These are phyloP conservation scores for Drosophila parabipectinata DNA, from an alignment of 1,140 invertebrate genomes.

Conservation along the genomic window DNA sequence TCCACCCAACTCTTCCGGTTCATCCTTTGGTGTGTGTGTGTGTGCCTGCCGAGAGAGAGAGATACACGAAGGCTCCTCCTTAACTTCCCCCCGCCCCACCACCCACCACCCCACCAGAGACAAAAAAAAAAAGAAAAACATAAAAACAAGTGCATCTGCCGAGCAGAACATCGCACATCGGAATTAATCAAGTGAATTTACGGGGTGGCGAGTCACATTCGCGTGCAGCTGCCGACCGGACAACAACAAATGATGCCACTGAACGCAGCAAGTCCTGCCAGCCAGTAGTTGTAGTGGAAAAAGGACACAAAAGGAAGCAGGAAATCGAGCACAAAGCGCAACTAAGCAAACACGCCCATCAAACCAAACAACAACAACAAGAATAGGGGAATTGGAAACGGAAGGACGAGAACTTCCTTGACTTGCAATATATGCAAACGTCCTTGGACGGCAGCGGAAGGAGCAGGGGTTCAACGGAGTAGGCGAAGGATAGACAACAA, in stretches of 20 bases:
- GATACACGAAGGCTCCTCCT: slow-evolving; percentile 1
- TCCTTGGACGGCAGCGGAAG: slow-evolving; percentile 19
- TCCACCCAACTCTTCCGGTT: slow-evolving; percentile 3
- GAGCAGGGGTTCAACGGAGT: slow-evolving; percentile 7
- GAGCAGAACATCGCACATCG: slow-evolving; percentile 6
- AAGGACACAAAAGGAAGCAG: background rate
- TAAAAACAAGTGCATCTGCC: slow-evolving; percentile 24
- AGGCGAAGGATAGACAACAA: slow-evolving; percentile 18
- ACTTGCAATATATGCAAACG: background rate
- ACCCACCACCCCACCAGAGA: background rate
- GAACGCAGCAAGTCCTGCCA: background rate
- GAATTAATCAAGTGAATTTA: slow-evolving; percentile 40
- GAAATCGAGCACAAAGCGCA: background rate
- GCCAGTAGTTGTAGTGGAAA: background rate
- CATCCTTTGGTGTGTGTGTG: slow-evolving; percentile 7
- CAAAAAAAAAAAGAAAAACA: background rate
- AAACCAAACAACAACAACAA: background rate
- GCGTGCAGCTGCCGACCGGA: slow-evolving; percentile 21
- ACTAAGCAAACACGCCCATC: background rate
- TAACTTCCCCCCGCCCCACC: background rate
- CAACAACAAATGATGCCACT: slow-evolving; percentile 19
- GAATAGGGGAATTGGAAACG: background rate
- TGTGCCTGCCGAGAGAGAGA: slow-evolving; percentile 5
- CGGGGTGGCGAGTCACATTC: slow-evolving; percentile 11
- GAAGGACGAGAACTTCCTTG: slow-evolving; percentile 24